phyloP scores from a whole-genome alignment of 64 coral and sea anemone genomes.

The Dendrophyllia cribrosa region DNA sequence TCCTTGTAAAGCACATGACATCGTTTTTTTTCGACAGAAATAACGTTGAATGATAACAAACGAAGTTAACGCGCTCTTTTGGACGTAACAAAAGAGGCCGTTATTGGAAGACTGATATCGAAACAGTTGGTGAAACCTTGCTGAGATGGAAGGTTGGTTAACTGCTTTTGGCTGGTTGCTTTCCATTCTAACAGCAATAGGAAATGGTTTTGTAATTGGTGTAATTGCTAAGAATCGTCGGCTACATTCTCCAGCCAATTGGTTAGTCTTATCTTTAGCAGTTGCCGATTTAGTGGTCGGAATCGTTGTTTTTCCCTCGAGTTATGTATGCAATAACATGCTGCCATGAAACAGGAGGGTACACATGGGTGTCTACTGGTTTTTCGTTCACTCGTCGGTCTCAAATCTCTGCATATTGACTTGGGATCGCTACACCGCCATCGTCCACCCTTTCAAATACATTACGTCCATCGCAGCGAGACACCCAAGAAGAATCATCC shows the following conservation, averaged over 20 bases:
- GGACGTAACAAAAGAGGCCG: no score
- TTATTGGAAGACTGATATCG: no score
- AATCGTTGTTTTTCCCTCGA: not conserved
- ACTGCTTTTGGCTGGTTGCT: not conserved
- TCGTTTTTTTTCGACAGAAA: no score
- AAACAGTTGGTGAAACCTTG: no score
- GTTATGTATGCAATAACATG: no score
- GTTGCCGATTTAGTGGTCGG: not conserved
- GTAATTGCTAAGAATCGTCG: not conserved
- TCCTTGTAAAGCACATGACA: no score
- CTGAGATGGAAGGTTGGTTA: not conserved
- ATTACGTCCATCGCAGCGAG: not conserved
- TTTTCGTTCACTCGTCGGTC: slow-evolving; percentile 19
- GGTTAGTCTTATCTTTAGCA: slow-evolving; percentile 1
- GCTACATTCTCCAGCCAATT: not conserved
- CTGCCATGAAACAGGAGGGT: not conserved
- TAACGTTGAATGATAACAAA: no score
- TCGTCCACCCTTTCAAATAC: slow-evolving; percentile 40
- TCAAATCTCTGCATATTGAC: slow-evolving; percentile 48
- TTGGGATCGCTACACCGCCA: slow-evolving; percentile 40
- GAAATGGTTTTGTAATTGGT: not conserved
- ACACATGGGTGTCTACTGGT: not conserved
- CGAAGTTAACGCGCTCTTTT: no score
- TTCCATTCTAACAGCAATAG: no score
- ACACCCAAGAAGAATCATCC: not conserved